Evolutionary conservation across 2,888 invertebrate species (phyloP), one percentile per base, ranked within the genome.

Genomic region (Drosophila algonquin): DNA sequence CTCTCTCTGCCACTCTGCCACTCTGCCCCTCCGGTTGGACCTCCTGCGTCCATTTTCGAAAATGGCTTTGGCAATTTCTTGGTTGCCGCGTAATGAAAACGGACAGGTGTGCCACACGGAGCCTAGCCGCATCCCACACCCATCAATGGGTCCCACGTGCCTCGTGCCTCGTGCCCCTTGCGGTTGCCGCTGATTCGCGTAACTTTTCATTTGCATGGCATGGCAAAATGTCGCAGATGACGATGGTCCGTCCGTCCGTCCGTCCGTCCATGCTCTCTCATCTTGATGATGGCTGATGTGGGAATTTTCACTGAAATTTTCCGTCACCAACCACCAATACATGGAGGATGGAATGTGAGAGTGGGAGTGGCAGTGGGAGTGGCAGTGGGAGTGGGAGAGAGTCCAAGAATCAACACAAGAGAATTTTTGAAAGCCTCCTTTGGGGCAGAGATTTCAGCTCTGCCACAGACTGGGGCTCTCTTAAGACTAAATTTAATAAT

Each of bases 41-140:
- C 14, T 40, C n/a, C 35, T 52, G 52, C 24, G 69, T 51, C 69
- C 68, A 69, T 68, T 68, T 67, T 67, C 45, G 65, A 70, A 84
- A 84, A 75, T 73, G 73, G 75, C 75, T 64, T 69, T 76, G 62
- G 63, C 85, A 84, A 80, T 77, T 79, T 80, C 64, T 75, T 75
- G 73, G 58, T 52, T 58, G 67, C 52, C 53, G 54, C 65, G 55
- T 76, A 86, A 84, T 84, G 84, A 84, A 73, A 75, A 75, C 63
- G 73, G 84, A 77, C 87, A 84, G 84, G 81, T 82, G 87, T 73
- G 69, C 8, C 30, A 8, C 64, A 40, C 35, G 40, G 40, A 14
- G 6, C 35, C 61, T 62, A 63, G 54, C 9, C 63, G 45, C 32
- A 46, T 12, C 55, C 40, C 47, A 46, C 67, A 44, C 55, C 45